These are phyloP conservation scores for Anas georgica DNA, from an alignment of 2,797 vertebrate species.

Conservation along the genomic window DNA sequence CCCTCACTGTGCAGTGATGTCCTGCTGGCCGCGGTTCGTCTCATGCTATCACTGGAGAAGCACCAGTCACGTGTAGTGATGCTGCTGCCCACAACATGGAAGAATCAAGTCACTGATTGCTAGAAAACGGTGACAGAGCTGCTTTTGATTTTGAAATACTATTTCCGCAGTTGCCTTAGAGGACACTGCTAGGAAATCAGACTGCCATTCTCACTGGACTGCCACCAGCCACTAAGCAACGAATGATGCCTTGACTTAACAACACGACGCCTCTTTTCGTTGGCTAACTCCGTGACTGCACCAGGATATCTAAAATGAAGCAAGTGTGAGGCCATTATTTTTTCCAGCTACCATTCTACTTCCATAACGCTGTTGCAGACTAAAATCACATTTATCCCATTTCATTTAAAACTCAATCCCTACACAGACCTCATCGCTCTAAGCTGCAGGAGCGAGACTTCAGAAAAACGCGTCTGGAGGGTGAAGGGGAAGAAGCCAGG, in stretches of 20 bases:
- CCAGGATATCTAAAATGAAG: neutral
- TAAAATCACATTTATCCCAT: neutral
- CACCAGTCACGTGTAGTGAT: rapidly evolving
- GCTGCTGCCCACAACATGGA: neutral
- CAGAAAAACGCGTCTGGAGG: neutral
- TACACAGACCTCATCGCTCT: neutral
- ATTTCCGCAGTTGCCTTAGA: neutral
- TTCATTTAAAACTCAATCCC: neutral
- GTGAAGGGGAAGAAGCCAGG: neutral
- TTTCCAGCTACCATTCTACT: neutral
- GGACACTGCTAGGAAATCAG: neutral
- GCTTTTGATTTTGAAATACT: neutral
- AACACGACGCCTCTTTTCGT: neutral
- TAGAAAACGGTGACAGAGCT: neutral
- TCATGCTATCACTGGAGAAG: neutral
- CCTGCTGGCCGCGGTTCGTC: neutral
- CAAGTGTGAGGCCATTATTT: rapidly evolving
- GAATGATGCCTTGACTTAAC: neutral
- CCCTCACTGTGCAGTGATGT: neutral
- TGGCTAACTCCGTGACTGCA: neutral
- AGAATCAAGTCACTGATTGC: neutral
- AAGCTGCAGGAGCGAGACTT: neutral
- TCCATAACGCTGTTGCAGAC: neutral
- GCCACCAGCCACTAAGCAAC: neutral
- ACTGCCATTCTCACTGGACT: neutral